Evolutionary conservation across 2,113 vertebrate genomes (phyloP).

Genomic region (Geococcyx californianus): DNA sequence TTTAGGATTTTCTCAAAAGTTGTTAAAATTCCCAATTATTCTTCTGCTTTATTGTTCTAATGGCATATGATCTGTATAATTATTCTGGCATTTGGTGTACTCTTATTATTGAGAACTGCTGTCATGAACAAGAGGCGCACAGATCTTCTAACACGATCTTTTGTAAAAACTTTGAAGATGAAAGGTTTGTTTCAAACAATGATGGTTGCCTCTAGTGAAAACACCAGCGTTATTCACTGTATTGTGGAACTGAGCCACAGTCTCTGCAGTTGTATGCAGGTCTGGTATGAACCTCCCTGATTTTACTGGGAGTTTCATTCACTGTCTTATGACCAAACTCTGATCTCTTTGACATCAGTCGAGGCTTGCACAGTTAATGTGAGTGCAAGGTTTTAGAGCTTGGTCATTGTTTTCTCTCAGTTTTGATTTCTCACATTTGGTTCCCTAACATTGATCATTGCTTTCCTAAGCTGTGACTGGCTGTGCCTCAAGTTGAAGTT

Average conservation of each 20-base stretch:
- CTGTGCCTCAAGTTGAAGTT: background rate
- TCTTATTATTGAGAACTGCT: background rate
- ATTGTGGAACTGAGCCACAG: background rate
- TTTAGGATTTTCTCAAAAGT: background rate
- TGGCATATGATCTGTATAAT: background rate
- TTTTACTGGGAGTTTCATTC: background rate
- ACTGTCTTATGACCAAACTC: background rate
- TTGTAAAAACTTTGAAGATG: background rate
- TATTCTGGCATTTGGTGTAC: background rate
- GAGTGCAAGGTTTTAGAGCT: background rate
- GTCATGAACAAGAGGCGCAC: accelerated
- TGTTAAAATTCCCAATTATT: background rate
- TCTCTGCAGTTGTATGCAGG: background rate
- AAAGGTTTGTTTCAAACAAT: background rate
- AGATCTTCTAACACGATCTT: background rate
- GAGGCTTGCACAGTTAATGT: background rate
- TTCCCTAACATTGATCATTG: background rate
- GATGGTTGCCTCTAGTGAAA: background rate
- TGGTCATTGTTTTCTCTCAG: background rate
- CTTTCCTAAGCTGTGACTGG: background rate
- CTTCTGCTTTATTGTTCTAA: background rate
- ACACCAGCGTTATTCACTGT: background rate
- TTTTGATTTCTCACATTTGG: background rate
- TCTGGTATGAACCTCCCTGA: background rate
- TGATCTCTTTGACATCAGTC: background rate